These are phyloP conservation scores for Neodiprion fabricii DNA, from an alignment of 1,140 invertebrate species.

Conservation along the genomic window DNA sequence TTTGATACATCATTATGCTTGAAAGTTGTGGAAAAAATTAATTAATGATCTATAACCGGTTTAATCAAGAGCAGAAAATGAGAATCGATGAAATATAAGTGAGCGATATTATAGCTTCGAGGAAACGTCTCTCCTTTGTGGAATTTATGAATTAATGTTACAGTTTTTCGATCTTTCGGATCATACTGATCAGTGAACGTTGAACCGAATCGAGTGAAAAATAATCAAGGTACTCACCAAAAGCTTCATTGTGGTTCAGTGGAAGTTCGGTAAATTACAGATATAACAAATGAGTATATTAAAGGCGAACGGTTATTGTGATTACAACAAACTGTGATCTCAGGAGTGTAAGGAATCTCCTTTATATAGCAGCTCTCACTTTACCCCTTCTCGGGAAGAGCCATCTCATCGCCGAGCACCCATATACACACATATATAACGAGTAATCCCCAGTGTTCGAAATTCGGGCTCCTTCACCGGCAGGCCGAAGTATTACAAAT, in stretches of 20 bases:
- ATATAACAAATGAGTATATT: conserved; percentile 29
- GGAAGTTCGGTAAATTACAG: conserved; percentile 29
- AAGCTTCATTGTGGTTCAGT: conserved; percentile 45
- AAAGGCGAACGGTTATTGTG: not conserved
- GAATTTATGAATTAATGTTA: too few relatives aligned
- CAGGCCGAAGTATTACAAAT: not conserved
- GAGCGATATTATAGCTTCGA: too few relatives aligned
- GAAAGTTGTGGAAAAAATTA: too few relatives aligned
- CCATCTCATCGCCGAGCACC: not conserved
- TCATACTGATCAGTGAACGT: too few relatives aligned
- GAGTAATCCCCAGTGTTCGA: not conserved
- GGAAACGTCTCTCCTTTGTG: too few relatives aligned
- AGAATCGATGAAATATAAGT: too few relatives aligned
- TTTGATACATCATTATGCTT: too few relatives aligned
- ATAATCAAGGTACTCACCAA: conserved; percentile 37
- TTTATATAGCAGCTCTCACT: conserved; percentile 63
- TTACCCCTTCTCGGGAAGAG: conserved; percentile 45
- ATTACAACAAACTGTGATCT: conserved; percentile 46
- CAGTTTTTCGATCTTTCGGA: too few relatives aligned
- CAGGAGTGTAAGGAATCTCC: conserved; percentile 56
- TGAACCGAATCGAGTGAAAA: too few relatives aligned
- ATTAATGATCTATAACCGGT: too few relatives aligned
- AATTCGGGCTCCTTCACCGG: not conserved
- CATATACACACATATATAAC: not conserved
- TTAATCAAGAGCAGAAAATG: too few relatives aligned